Evolutionary conservation across 23 tunicate species (phyloP).

Genomic region (Aplidium turbinatum): DNA sequence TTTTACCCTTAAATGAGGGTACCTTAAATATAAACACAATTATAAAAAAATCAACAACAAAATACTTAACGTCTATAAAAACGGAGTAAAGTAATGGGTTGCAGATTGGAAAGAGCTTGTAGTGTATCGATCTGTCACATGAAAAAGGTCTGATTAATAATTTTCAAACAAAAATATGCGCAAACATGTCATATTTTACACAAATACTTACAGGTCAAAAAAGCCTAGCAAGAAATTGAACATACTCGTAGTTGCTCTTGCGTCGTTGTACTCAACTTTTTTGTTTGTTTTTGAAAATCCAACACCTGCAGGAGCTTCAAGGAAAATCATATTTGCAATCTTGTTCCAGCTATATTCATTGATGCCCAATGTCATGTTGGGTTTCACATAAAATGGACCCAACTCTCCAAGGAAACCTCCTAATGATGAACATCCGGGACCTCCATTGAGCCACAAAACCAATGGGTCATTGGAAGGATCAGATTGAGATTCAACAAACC

Average conservation of each 20-base stretch:
- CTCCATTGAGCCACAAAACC: constrained; percentile 32
- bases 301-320: constrained; percentile 36
- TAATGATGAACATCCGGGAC: constrained; percentile 27
- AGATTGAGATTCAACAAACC: constrained; percentile 25
- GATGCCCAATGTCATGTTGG: neutral
- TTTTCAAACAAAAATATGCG: too few species aligned
- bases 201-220: constrained; percentile 2
- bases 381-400: constrained; percentile 25
- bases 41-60: too few species aligned
- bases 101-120: too few species aligned
- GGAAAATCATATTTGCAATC: constrained; percentile 27
- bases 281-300: constrained; percentile 19
- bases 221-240: neutral
- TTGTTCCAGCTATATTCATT: constrained; percentile 34
- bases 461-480: constrained; percentile 22
- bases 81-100: too few species aligned
- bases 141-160: too few species aligned
- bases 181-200: neutral
- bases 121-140: too few species aligned
- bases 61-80: too few species aligned
- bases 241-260: neutral
- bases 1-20: neutral
- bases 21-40: neutral
- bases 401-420: constrained; percentile 20
- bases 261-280: neutral